Evolutionary conservation across 2,113 vertebrate genomes (phyloP).

Genomic region (Sarotherodon lohbergeri): DNA sequence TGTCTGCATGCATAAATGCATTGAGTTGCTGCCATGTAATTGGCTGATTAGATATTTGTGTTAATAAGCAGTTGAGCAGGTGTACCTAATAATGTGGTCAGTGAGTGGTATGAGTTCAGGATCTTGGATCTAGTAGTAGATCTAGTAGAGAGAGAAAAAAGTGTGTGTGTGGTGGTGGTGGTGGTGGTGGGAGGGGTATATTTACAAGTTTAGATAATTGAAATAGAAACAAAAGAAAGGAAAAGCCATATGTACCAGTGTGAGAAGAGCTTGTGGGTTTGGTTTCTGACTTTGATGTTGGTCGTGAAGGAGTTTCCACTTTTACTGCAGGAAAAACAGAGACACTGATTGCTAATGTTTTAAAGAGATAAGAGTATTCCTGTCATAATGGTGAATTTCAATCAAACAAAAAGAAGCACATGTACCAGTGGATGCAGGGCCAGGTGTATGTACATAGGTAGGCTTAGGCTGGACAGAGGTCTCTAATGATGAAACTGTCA

Average conservation of each 20-base stretch:
- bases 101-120: neutral
- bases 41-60: neutral
- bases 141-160: neutral
- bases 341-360: neutral
- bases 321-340: neutral
- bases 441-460: rapidly evolving
- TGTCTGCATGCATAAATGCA: rapidly evolving
- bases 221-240: neutral
- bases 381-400: neutral
- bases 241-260: neutral
- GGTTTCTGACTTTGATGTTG: neutral
- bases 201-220: neutral
- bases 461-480: neutral
- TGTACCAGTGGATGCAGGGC: neutral
- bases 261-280: neutral
- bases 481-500: neutral
- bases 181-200: too few relatives aligned
- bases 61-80: neutral
- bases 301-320: neutral
- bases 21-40: neutral
- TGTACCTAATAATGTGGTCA: neutral
- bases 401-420: neutral
- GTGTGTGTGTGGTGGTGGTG: neutral
- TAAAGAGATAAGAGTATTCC: neutral
- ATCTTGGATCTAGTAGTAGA: neutral